Evolutionary conservation across 2,113 vertebrate genomes (phyloP), one percentile per base, ranked within the genome.

Genomic region (Antigone vipio): DNA sequence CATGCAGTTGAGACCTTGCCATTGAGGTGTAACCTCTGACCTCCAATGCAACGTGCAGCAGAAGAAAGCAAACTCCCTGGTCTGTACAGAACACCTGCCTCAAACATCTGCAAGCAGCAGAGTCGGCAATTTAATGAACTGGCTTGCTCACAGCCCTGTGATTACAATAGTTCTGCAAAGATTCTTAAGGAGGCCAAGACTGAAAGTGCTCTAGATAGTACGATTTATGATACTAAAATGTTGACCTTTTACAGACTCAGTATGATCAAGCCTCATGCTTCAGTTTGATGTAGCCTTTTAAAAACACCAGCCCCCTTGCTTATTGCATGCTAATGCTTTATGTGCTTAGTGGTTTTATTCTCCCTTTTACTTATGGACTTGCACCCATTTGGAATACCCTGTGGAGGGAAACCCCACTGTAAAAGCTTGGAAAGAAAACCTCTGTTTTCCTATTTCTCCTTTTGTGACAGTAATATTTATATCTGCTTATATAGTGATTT

Each of bases 71-170:
- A 74, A 74, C 74, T 84, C 42, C 29, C 53, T 64, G 76, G 18
- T 85, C 81, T 50, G 90, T 85, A 68, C 35, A 74, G 84, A 87
- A 58, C 96, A 97, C 96, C 97, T 98, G 97, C 90, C 85, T 52
- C 53, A 91, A 84, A 96, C 95, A 95, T 97, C 97, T 96, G 94
- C 88, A 40, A 72, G 83, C 38, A 86, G 42, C 76, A 34, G 7
- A 76, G 50, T 24, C 4, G 12, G 71, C 53, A 77, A 3, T 66
- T 82, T 92, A 88, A 84, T 82, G n/a, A 68, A 83, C 77, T 74
- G 66, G 55, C 55, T 68, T 75, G 44, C 63, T 85, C 27, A 12
- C 24, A 56, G 62, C 23, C 71, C 44, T 62, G 69, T 69, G 72
- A 73, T 44, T 63, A 9, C 67, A 67, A 66, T 30, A 15, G 24